Percentiles rank a stretch among this genome's conserved stretches.
phyloP scores from a whole-genome alignment of 1,140 invertebrate species.

The Drosophila biarmipes region DNA sequence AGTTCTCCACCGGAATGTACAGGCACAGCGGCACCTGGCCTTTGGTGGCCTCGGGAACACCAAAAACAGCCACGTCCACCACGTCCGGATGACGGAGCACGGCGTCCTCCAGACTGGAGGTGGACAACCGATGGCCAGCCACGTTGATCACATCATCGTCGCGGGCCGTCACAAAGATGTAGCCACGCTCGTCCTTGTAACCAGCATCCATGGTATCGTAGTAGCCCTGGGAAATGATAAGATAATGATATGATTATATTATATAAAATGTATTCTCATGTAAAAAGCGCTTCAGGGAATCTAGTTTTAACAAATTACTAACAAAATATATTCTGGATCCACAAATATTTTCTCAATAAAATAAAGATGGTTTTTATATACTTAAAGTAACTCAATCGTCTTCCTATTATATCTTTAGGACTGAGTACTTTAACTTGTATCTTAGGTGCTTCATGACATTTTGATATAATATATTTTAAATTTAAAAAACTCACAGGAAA shows the following conservation, averaged over 20 bases:
- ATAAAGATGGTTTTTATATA: too few relatives aligned
- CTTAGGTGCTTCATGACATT: neutral
- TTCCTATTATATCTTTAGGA: too few relatives aligned
- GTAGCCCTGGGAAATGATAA: too few relatives aligned
- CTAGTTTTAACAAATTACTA: too few relatives aligned
- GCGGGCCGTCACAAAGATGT: slow-evolving; percentile 94
- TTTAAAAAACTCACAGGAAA: slow-evolving; percentile 88
- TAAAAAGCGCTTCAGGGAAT: neutral
- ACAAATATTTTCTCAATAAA: too few relatives aligned
- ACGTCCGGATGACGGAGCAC: slow-evolving; percentile 92
- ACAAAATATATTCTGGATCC: too few relatives aligned
- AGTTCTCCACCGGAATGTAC: slow-evolving; percentile 89
- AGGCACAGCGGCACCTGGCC: slow-evolving; percentile 95
- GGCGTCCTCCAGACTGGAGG: slow-evolving; percentile 94
- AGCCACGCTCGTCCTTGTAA: slow-evolving; percentile 92
- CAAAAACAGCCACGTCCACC: slow-evolving; percentile 94
- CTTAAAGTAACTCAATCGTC: too few relatives aligned
- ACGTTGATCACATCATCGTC: slow-evolving; percentile 99
- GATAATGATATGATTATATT: too few relatives aligned
- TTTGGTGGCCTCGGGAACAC: slow-evolving; percentile 94
- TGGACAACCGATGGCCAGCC: slow-evolving; percentile 95
- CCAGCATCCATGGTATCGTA: slow-evolving; percentile 98
- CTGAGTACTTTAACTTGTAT: too few relatives aligned
- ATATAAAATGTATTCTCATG: too few relatives aligned
- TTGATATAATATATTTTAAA: neutral